Conservation (phyloP, 2,888 invertebrate species). For the Sarcophaga caerulescens region DNA sequence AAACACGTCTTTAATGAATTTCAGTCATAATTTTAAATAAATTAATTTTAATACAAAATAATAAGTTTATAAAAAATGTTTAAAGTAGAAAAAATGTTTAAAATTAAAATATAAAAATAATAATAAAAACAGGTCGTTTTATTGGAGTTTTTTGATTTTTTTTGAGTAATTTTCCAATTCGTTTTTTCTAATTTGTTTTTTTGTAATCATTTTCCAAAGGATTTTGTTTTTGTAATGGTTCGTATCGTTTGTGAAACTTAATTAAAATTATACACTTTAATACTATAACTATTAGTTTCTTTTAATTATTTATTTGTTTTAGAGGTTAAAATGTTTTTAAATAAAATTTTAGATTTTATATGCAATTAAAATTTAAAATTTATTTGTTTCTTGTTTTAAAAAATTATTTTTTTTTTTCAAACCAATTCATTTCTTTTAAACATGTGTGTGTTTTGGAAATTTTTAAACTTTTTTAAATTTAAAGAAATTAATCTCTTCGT, state of each 20-base stretch:
- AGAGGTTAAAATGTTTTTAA: neutral
- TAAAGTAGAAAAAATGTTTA: neutral
- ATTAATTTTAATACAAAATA: constrained; percentile 1
- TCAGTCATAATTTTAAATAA: constrained; percentile 50
- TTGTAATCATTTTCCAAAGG: neutral
- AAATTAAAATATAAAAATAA: neutral
- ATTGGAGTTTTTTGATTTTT: constrained; percentile 23
- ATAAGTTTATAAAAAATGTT: constrained; percentile 1
- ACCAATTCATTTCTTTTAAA: neutral
- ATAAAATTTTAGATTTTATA: constrained; percentile 60
- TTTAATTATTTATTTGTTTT: neutral
- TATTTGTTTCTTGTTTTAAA: constrained; percentile 36
- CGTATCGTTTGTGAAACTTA: constrained; percentile 57
- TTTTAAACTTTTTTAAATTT: constrained; percentile 7
- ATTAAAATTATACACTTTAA: constrained; percentile 42
- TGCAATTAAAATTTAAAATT: constrained; percentile 52
- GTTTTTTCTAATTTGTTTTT: constrained; percentile 27
- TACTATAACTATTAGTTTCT: constrained; percentile 57
- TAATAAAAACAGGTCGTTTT: constrained; percentile 30
- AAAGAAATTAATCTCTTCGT: constrained; percentile 13
- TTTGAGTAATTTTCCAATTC: constrained; percentile 10
- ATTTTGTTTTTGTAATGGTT: constrained; percentile 10
- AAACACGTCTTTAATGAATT: constrained; percentile 54
- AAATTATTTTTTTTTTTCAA: neutral
- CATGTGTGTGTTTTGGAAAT: neutral